Percentiles rank a stretch among this genome's conserved stretches.
phyloP scores from a whole-genome alignment of 2,888 invertebrate species.

The Hypolimnas misippus region DNA sequence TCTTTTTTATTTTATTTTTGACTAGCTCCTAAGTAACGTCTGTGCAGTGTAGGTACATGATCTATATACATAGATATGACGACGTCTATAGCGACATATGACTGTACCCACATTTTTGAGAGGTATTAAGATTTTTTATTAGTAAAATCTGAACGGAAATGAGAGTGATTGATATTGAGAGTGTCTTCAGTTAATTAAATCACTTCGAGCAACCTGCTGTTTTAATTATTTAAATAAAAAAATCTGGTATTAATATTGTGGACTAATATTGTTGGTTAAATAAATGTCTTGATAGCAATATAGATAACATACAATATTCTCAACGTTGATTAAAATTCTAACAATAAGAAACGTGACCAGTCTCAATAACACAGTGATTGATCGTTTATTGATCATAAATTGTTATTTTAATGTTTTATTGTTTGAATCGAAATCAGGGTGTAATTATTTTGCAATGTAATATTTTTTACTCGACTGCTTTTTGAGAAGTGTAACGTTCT shows the following conservation, averaged over 20 bases:
- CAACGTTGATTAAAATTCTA: conserved; percentile 6
- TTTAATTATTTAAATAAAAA: neutral
- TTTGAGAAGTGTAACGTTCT: no score
- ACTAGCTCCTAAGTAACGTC: no score
- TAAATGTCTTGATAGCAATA: conserved; percentile 1
- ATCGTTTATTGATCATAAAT: conserved; percentile 8
- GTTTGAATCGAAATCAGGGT: neutral
- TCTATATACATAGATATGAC: no score
- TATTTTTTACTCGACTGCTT: neutral
- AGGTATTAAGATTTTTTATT: no score
- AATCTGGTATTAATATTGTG: neutral
- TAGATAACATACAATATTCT: neutral
- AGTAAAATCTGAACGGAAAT: no score
- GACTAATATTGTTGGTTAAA: conserved; percentile 1
- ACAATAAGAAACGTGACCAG: conserved; percentile 15
- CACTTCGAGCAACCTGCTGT: neutral
- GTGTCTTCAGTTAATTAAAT: neutral
- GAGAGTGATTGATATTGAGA: neutral
- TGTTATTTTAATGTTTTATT: neutral
- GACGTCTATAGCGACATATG: no score
- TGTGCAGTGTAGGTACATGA: no score
- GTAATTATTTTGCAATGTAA: neutral
- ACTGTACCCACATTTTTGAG: no score
- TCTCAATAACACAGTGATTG: conserved; percentile 15
- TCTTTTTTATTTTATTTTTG: no score